Evolutionary conservation across 2,888 invertebrate genomes (phyloP), one percentile per base, ranked within the genome.

Genomic region (Ochlodes sylvanus): DNA sequence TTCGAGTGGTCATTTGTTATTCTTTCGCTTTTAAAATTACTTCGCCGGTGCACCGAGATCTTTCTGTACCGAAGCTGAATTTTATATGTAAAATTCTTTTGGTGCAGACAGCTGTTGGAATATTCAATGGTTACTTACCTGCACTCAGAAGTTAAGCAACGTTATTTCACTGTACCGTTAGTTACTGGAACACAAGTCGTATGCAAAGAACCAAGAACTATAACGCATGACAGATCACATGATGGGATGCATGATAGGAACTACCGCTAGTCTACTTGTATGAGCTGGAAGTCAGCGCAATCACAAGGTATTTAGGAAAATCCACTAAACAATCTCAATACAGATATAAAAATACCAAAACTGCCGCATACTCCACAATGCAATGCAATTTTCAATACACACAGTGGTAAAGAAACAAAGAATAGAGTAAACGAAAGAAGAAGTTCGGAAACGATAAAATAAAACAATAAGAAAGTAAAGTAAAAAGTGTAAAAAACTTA

Each of bases 301-400:
- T 80, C 81, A 77, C 80, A 81, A 81, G 80, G 74, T 72, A 72
- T 74, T 77, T 76, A 79, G 78, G 79, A 81, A 78, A 80, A 79
- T 80, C 71, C 74, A 78, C 83, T 80, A 89, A 86, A 84, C 83
- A 84, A 83, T 76, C 79, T 78, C 80, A 79, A 83, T 82, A 83
- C 83, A 85, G 75, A 79, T 82, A 78, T 75, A 78, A 77, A 81
- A 82, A 75, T 74, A 70, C 70, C 72, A 87, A 81, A 85, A 88
- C 92, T 90, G 91, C 90, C 92, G 92, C 89, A 92, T 92, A 92
- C 87, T 88, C 89, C 93, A 90, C 92, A 91, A 90, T 88, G 90
- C 91, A 87, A 88, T 88, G 85, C 89, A 87, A 90, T 84, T 87
- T 86, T 88, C 87, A 88, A 84, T 82, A 78, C 77, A 90, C 84